phyloP scores from a whole-genome alignment of 2,797 vertebrate genomes.

The Anabas testudineus region DNA sequence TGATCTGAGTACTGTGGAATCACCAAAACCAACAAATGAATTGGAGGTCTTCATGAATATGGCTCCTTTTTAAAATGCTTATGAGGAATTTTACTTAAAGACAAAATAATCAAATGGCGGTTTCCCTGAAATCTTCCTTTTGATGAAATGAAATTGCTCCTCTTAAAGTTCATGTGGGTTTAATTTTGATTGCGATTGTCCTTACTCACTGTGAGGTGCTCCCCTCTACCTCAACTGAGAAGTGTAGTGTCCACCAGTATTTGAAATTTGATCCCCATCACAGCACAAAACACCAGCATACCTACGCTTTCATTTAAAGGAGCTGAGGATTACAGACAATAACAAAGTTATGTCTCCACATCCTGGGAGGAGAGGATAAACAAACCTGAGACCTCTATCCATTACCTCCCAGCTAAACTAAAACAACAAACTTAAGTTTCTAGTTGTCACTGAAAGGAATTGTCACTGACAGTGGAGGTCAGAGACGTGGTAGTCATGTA shows the following conservation, averaged over 20 bases:
- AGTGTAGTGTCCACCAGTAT: background rate
- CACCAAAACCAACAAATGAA: background rate
- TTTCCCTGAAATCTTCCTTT: background rate
- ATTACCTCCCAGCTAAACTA: background rate
- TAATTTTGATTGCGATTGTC: conserved; percentile 23
- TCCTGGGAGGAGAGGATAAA: background rate
- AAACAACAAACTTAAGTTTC: conserved; percentile 3
- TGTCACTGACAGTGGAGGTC: background rate
- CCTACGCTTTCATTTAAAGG: conserved; percentile 2
- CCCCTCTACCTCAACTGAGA: background rate
- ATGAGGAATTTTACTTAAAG: background rate
- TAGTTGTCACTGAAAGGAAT: background rate
- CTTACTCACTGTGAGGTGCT: background rate
- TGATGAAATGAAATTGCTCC: background rate
- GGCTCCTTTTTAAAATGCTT: too few relatives aligned
- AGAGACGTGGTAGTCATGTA: background rate
- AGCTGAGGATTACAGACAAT: conserved; percentile 44
- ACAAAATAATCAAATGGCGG: background rate
- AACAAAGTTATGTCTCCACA: conserved; percentile 25
- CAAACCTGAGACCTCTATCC: background rate
- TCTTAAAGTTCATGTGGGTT: conserved; percentile 9
- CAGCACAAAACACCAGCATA: background rate
- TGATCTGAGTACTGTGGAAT: too few relatives aligned
- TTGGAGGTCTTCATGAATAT: background rate
- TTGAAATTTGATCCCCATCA: conserved; percentile 45